Base-by-base conservation (phyloP, 2,888 invertebrate species). In the Habroteleia sp. region DNA sequence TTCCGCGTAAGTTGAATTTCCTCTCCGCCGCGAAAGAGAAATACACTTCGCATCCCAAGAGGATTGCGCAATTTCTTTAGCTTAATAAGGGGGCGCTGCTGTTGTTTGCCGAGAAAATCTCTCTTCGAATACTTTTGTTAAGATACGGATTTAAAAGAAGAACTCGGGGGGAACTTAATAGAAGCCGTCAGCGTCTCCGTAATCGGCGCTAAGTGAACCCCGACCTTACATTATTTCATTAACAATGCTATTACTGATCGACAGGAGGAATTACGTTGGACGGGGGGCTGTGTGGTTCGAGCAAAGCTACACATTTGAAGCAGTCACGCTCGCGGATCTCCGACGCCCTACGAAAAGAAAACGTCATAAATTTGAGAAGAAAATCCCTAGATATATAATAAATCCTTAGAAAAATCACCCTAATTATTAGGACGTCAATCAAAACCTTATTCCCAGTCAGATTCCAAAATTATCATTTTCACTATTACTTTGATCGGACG, bases 1-100 rank as follows among this genome's bases (percentile, higher is more conserved):
- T 13, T 10, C 20, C 25, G 35, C 20, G 17, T 37, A 39, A 52
- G 50, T 58, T 66, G 50, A 63, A 62, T 56, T 68, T 58, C 42
- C 56, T 63, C 35, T 10, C 31, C 56, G 41, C 42, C 39, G 50
- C 68, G 71, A 46, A 41, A 29, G 66, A 42, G 60, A 73, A 60
- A 73, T 66, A 65, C 54, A 73, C 73, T 66, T 60, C 60, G 16
- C 44, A 25, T 27, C 73, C 73, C 73, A 73, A 66, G 65, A 66
- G 73, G 60, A 73, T 73, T 60, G 60, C 60, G 65, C 66, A 66
- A 73, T 73, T 72, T 63, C 73, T 66, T 65, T 37, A 52, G 60
- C 66, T 66, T 66, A 66, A 73, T 66, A 60, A 66, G 66, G 66
- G 54, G 60, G 60, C 73, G 63, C 54, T 33, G 62, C 6, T 56